phyloP scores from a whole-genome alignment of 2,113 vertebrate genomes.

The Phocoena sinus region DNA sequence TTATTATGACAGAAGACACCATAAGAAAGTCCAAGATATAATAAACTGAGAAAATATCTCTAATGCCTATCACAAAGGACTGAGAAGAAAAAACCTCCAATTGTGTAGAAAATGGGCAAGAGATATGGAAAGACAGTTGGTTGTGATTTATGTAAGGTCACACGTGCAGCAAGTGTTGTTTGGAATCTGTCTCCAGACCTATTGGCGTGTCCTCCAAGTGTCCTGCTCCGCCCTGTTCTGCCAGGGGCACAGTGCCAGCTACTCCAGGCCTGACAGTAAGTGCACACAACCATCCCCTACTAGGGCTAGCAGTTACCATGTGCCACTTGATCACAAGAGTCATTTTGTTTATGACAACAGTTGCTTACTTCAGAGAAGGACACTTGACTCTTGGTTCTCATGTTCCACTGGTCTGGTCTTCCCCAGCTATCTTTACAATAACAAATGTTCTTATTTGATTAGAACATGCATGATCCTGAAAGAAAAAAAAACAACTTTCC shows the following conservation, averaged over 20 bases:
- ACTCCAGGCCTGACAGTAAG: background rate
- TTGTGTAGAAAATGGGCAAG: background rate
- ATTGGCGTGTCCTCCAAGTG: background rate
- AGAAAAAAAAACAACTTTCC: background rate
- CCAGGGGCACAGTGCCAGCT: background rate
- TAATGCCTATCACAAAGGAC: background rate
- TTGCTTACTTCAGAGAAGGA: background rate
- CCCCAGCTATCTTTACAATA: background rate
- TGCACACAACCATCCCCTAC: background rate
- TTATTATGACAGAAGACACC: background rate
- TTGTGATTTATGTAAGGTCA: background rate
- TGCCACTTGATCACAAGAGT: background rate
- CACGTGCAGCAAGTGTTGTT: background rate
- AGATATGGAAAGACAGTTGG: background rate
- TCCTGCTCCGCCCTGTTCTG: background rate
- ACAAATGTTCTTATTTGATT: background rate
- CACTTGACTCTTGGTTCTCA: background rate
- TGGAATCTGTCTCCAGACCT: background rate
- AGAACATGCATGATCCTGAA: background rate
- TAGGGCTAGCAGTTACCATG: background rate
- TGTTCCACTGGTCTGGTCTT: background rate
- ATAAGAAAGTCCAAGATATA: background rate
- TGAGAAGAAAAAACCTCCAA: background rate
- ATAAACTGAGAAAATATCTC: background rate
- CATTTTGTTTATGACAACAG: background rate